A percentile compares a stretch with the other conserved stretches of the same genome.
Evolutionary conservation across 2,797 vertebrate species (phyloP).

Genomic region (Danio aesculapii): DNA sequence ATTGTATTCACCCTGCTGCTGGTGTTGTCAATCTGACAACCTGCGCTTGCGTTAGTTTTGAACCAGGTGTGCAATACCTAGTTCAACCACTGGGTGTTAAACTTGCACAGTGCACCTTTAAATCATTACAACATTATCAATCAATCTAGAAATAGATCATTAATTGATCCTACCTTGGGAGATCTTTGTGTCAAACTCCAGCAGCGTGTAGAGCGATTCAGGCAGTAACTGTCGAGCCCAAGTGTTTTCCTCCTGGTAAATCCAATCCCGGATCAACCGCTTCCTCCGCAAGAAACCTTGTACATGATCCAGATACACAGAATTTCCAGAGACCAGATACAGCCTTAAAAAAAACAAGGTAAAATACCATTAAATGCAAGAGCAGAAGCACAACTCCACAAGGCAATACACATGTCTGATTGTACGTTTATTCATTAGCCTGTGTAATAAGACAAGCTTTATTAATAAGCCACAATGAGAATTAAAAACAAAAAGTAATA

Average conservation of each 20-base stretch:
- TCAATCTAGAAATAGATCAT: too few species aligned
- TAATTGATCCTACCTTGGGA: conserved; percentile 63
- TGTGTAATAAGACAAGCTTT: not conserved
- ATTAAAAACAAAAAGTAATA: not conserved
- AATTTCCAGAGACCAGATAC: conserved; percentile 64
- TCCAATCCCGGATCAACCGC: conserved; percentile 67
- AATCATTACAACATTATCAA: too few species aligned
- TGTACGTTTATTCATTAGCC: not conserved
- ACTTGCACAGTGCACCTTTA: too few species aligned
- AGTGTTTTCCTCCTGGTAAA: conserved; percentile 68
- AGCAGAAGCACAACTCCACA: not conserved
- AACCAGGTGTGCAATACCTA: too few species aligned
- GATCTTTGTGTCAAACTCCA: conserved; percentile 73
- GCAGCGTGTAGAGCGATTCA: conserved; percentile 61
- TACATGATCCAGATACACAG: conserved; percentile 65
- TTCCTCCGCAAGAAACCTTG: conserved; percentile 68
- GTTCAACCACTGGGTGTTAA: too few species aligned
- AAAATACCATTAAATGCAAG: too few species aligned
- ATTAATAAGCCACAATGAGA: conserved; percentile 4
- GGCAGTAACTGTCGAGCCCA: conserved; percentile 67
- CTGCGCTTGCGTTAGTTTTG: too few species aligned
- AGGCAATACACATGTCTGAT: not conserved
- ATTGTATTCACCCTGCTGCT: too few species aligned
- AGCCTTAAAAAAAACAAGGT: conserved; percentile 46
- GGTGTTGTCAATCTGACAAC: too few species aligned